These are phyloP conservation scores for Empidonax alnorum DNA, from an alignment of 2,113 vertebrate species.

Conservation along the genomic window DNA sequence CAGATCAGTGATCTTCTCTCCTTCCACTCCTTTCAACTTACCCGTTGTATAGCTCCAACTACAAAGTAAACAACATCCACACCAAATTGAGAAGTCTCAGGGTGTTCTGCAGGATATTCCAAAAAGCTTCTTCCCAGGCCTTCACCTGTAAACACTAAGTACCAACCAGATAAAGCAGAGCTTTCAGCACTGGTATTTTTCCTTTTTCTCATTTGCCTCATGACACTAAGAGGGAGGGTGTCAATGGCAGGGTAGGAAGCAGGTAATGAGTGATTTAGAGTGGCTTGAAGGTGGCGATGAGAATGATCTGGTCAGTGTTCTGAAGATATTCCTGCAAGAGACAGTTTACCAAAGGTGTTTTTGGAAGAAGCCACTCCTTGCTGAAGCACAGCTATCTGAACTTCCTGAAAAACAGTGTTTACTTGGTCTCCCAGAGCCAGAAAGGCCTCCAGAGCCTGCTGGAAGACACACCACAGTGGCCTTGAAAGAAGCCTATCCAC, in stretches of 20 bases:
- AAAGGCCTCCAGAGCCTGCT: neutral
- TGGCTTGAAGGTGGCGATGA: neutral
- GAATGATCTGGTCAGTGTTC: neutral
- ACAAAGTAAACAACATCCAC: neutral
- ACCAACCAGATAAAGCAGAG: neutral
- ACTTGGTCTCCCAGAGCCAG: neutral
- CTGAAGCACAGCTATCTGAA: neutral
- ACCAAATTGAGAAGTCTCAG: neutral
- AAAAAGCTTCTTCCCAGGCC: neutral
- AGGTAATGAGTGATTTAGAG: neutral
- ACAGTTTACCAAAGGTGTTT: neutral
- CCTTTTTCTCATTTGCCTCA: neutral
- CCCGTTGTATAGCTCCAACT: neutral
- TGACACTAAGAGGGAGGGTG: rapidly evolving
- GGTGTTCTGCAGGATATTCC: neutral
- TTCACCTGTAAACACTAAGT: neutral
- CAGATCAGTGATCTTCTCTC: neutral
- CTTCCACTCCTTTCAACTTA: neutral
- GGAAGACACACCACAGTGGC: neutral
- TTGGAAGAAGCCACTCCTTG: neutral
- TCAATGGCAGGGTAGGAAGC: neutral
- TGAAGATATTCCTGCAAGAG: neutral
- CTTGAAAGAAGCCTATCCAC: neutral
- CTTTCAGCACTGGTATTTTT: neutral
- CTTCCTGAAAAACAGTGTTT: neutral